Evolutionary conservation across 92 coral and sea anemone genomes (phyloP).

Genomic region (Zoanthus sociatus): DNA sequence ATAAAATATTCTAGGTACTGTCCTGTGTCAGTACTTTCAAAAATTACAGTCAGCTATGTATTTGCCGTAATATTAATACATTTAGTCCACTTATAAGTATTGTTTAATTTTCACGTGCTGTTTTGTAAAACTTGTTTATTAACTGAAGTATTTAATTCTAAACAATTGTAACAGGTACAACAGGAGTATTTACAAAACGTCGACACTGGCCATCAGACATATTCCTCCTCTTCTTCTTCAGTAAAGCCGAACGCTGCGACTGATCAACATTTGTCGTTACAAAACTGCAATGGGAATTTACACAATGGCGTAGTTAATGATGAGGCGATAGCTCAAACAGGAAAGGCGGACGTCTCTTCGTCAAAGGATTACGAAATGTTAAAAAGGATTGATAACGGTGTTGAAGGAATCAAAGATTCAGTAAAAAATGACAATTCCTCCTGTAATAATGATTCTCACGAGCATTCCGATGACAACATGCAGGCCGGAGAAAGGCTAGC

Average conservation of each 20-base stretch:
- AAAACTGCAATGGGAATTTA: not conserved
- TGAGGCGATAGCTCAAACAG: not conserved
- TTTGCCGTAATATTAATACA: too few species aligned
- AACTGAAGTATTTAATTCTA: not conserved
- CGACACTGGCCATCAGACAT: not conserved
- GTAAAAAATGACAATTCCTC: not conserved
- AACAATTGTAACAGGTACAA: slow-evolving; percentile 10
- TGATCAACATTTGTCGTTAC: slow-evolving; percentile 3
- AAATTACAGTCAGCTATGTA: too few species aligned
- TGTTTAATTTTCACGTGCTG: too few species aligned
- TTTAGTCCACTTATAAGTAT: too few species aligned
- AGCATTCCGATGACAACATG: not conserved
- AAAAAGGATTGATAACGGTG: not conserved
- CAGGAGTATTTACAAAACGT: not conserved
- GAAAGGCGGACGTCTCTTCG: not conserved
- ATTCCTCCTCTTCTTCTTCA: not conserved
- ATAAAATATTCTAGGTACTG: too few species aligned
- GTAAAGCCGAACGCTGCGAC: not conserved
- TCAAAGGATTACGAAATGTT: slow-evolving; percentile 25
- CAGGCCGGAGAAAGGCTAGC: not conserved
- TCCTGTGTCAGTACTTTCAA: too few species aligned
- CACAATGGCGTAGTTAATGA: not conserved
- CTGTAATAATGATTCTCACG: not conserved
- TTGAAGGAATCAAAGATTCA: not conserved
- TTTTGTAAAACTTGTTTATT: not conserved